A percentile compares a stretch with the other conserved stretches of the same genome.
Evolutionary conservation across 1,140 invertebrate genomes (phyloP).

Genomic region (Papilio polytes): DNA sequence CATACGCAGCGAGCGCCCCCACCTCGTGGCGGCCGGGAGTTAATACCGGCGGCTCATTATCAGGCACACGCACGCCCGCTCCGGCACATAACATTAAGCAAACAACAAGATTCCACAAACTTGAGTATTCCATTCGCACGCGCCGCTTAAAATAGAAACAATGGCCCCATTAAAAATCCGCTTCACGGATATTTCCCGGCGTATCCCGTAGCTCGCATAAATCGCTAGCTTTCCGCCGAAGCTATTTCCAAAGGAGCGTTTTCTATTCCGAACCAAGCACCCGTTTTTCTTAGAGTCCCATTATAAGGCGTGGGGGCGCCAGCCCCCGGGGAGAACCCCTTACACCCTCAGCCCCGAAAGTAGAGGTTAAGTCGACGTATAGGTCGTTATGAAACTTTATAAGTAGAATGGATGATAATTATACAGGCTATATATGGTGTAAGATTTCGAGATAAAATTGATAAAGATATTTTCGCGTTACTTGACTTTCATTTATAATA

Average conservation of each 20-base stretch:
- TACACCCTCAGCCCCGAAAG: slow-evolving; percentile 63
- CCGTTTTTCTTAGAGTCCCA: slow-evolving; percentile 82
- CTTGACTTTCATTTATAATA: neutral
- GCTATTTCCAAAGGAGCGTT: slow-evolving; percentile 82
- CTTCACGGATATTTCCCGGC: slow-evolving; percentile 78
- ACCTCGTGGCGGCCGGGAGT: slow-evolving; percentile 14
- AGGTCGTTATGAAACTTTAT: slow-evolving; percentile 83
- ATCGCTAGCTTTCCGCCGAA: slow-evolving; percentile 82
- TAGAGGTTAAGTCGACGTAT: slow-evolving; percentile 83
- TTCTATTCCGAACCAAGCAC: slow-evolving; percentile 81
- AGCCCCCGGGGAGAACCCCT: slow-evolving; percentile 47
- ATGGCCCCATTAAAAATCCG: slow-evolving; percentile 82
- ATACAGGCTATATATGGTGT: slow-evolving; percentile 75
- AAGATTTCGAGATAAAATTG: slow-evolving; percentile 74
- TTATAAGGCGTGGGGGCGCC: slow-evolving; percentile 72
- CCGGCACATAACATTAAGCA: slow-evolving; percentile 56
- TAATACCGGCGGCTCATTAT: slow-evolving; percentile 52
- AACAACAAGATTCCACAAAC: slow-evolving; percentile 65
- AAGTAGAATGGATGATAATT: slow-evolving; percentile 84
- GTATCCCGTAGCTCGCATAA: slow-evolving; percentile 80
- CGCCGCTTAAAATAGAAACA: slow-evolving; percentile 83
- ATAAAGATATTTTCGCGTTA: slow-evolving; percentile 57
- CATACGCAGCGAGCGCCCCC: slow-evolving; percentile 2
- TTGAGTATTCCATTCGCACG: slow-evolving; percentile 81
- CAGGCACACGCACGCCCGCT: slow-evolving; percentile 52